These are phyloP conservation scores for Enteromius treurensis DNA, from an alignment of 2,797 vertebrate species.

Conservation along the genomic window DNA sequence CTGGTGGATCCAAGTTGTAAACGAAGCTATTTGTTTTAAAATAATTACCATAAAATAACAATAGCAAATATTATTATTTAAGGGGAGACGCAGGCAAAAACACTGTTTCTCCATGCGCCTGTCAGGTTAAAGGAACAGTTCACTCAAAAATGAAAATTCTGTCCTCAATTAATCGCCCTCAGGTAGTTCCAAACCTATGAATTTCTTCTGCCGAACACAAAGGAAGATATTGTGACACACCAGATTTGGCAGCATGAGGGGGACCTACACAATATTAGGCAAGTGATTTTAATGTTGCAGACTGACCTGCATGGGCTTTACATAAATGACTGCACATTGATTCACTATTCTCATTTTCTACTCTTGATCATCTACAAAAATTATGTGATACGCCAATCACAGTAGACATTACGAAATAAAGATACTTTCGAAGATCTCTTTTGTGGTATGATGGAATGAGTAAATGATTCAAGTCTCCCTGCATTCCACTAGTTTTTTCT, in stretches of 20 bases:
- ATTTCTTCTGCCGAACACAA: no score
- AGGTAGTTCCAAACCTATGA: no score
- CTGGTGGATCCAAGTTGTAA: slow-evolving; percentile 15
- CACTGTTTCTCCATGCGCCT: no score
- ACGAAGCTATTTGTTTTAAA: neutral
- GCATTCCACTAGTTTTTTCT: neutral
- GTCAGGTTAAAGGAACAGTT: no score
- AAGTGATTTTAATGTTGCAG: neutral
- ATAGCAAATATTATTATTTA: neutral
- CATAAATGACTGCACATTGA: neutral
- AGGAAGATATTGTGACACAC: neutral
- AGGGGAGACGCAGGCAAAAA: no score
- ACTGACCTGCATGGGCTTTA: neutral
- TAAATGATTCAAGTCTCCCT: neutral
- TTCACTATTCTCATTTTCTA: neutral
- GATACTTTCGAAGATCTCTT: neutral
- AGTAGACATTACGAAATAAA: neutral
- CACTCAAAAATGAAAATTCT: no score
- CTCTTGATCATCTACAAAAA: neutral
- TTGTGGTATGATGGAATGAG: neutral
- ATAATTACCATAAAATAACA: neutral
- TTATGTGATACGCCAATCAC: neutral
- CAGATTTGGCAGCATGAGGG: neutral
- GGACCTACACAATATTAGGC: neutral
- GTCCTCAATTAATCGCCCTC: no score